phyloP scores from a whole-genome alignment of 2,113 vertebrate species.

The Plestiodon gilberti region DNA sequence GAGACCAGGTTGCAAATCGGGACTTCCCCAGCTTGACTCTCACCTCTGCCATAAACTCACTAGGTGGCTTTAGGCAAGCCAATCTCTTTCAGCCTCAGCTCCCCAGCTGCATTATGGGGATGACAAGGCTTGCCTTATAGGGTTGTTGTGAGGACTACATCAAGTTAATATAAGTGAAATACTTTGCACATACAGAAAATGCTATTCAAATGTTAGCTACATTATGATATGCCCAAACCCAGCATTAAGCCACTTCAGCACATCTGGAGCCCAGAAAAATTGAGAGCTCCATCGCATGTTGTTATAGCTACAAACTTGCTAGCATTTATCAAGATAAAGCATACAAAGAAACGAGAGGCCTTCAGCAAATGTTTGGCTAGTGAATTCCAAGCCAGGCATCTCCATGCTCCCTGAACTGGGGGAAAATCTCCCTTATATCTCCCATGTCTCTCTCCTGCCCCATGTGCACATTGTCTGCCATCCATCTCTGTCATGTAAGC shows the following conservation, averaged over 20 bases:
- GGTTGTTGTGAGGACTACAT: too few species aligned
- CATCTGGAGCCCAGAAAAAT: background rate
- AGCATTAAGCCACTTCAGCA: background rate
- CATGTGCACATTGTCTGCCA: too few species aligned
- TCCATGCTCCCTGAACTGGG: background rate
- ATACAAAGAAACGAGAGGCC: background rate
- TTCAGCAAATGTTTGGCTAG: background rate
- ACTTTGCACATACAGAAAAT: too few species aligned
- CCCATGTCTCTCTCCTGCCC: background rate
- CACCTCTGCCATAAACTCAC: too few species aligned
- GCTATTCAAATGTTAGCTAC: too few species aligned
- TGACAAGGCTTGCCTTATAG: too few species aligned
- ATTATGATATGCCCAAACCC: background rate
- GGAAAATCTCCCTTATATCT: background rate
- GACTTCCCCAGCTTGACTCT: too few species aligned
- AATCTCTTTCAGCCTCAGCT: too few species aligned
- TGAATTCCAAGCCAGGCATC: background rate
- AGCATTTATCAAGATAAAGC: background rate
- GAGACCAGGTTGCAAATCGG: too few species aligned
- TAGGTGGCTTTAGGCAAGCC: too few species aligned
- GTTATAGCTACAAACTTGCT: background rate
- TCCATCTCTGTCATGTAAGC: background rate
- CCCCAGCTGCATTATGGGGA: too few species aligned
- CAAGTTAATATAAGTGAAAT: too few species aligned
- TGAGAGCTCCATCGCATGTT: background rate